These are phyloP conservation scores for Horisme vitalbata DNA, from an alignment of 2,888 invertebrate genomes.

Conservation along the genomic window DNA sequence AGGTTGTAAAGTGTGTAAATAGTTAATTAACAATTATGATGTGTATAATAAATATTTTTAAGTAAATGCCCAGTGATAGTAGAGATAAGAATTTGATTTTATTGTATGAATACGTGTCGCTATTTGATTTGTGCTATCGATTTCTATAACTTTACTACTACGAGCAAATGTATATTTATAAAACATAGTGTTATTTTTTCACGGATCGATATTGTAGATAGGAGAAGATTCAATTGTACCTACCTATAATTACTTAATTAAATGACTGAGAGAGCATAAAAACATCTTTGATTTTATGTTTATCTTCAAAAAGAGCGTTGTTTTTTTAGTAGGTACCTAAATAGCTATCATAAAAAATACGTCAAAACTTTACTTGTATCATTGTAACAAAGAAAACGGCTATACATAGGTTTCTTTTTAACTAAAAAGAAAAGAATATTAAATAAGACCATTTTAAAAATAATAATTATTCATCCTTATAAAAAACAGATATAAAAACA, in stretches of 20 bases:
- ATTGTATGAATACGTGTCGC: slow-evolving; percentile 51
- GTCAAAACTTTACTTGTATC: slow-evolving; percentile 47
- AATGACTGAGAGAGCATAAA: slow-evolving; percentile 69
- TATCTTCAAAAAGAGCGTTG: slow-evolving; percentile 71
- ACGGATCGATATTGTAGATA: slow-evolving; percentile 58
- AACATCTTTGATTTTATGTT: slow-evolving; percentile 69
- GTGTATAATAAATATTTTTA: slow-evolving; percentile 61
- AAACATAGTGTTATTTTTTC: slow-evolving; percentile 71
- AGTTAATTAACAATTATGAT: slow-evolving; percentile 41
- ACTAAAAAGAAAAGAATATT: too few species aligned
- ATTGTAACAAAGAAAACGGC: not conserved
- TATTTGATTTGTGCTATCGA: slow-evolving; percentile 62
- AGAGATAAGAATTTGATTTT: slow-evolving; percentile 70
- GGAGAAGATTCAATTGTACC: slow-evolving; percentile 49
- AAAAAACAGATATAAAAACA: too few species aligned
- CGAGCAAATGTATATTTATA: slow-evolving; percentile 48
- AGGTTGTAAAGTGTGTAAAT: slow-evolving; percentile 75
- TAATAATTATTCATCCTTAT: too few species aligned
- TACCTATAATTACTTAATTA: slow-evolving; percentile 53
- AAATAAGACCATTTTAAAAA: too few species aligned
- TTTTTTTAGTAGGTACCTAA: slow-evolving; percentile 80
- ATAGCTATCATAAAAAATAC: slow-evolving; percentile 60
- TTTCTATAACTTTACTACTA: slow-evolving; percentile 53
- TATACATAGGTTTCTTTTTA: not conserved
- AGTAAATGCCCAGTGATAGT: slow-evolving; percentile 79